Evolutionary conservation across 2,888 invertebrate species (phyloP).

Genomic region (Agrochola lota): DNA sequence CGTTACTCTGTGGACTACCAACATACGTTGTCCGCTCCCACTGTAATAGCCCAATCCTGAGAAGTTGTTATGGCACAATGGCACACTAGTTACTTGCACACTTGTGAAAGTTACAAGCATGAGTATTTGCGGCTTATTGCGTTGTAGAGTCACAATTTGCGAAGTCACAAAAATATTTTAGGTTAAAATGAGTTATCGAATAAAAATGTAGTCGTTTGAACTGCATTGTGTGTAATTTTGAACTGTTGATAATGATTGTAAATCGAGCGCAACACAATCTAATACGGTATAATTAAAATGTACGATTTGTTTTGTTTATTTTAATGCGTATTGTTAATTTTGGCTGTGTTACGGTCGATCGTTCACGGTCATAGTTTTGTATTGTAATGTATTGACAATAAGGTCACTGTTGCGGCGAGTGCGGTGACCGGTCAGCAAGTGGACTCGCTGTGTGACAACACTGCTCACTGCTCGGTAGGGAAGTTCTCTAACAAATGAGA

Average conservation of each 20-base stretch:
- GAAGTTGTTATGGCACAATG: not conserved
- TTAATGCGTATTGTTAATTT: not conserved
- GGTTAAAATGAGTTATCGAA: slow-evolving; percentile 31
- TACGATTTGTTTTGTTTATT: slow-evolving; percentile 2
- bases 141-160: not conserved
- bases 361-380: not conserved
- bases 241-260: slow-evolving; percentile 15
- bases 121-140: not conserved
- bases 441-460: not conserved
- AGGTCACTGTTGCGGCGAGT: not conserved
- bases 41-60: not conserved
- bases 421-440: not conserved
- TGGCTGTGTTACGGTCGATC: slow-evolving; percentile 12
- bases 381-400: slow-evolving; percentile 6
- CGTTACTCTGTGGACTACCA: not conserved
- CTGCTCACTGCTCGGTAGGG: too few relatives aligned
- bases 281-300: not conserved
- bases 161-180: slow-evolving; percentile 38
- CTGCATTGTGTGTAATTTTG: not conserved
- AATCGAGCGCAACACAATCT: slow-evolving; percentile 24
- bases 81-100: not conserved
- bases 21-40: not conserved
- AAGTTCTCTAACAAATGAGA: not conserved
- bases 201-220: slow-evolving; percentile 5
- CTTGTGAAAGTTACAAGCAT: not conserved